Percentiles rank a stretch among this genome's conserved stretches.
Conservation (phyloP, 2,888 invertebrate species). For the Seladonia tumulorum region DNA sequence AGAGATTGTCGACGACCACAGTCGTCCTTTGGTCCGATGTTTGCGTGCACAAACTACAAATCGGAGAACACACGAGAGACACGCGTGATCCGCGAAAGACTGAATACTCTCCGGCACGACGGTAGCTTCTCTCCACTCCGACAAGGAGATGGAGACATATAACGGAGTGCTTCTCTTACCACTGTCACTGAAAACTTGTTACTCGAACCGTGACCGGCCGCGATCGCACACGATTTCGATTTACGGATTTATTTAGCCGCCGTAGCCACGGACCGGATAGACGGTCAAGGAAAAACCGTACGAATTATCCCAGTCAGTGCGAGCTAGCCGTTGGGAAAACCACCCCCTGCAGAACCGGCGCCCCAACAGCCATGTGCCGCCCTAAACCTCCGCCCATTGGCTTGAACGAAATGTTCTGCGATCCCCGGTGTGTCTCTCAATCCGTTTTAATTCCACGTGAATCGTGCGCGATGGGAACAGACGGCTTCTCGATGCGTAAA, state of each 20-base stretch:
- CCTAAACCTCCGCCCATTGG: constrained; percentile 77
- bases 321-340: constrained; percentile 66
- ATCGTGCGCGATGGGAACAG: not conserved
- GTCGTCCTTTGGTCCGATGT: constrained; percentile 25
- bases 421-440: constrained; percentile 26
- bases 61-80: constrained; percentile 30
- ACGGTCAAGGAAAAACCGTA: not conserved
- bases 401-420: constrained; percentile 44
- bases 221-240: constrained; percentile 36
- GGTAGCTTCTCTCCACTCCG: constrained; percentile 20
- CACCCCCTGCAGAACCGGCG: constrained; percentile 80
- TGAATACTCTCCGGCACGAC: not conserved
- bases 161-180: constrained; percentile 50
- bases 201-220: constrained; percentile 46
- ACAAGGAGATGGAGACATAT: constrained; percentile 34
- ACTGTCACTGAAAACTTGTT: constrained; percentile 64
- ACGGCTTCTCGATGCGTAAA: not conserved
- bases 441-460: constrained; percentile 38
- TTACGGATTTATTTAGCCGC: constrained; percentile 1
- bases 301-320: constrained; percentile 21
- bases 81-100: constrained; percentile 39
- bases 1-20: constrained; percentile 32
- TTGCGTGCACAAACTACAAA: constrained; percentile 35
- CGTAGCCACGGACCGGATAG: not conserved
- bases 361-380: constrained; percentile 78